A percentile compares a stretch with the other conserved stretches of the same genome.
phyloP scores from a whole-genome alignment of 2,888 invertebrate genomes.

The Andrena camellia region DNA sequence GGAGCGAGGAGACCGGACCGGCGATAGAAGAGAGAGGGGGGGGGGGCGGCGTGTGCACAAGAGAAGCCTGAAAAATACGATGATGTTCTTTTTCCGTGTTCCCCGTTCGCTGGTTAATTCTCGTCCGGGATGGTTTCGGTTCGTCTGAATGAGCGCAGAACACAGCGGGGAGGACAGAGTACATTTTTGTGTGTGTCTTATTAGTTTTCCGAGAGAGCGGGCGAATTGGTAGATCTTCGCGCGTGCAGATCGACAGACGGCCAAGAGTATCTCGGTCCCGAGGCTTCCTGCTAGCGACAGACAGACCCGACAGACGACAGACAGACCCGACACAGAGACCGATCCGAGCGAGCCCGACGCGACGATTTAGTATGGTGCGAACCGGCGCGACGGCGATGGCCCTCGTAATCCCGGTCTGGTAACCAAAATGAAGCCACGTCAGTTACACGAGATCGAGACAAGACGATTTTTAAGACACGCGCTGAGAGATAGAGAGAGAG shows the following conservation, averaged over 20 bases:
- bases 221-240: slow-evolving; percentile 79
- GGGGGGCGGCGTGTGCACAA: slow-evolving; percentile 14
- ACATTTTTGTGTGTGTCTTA: slow-evolving; percentile 46
- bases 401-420: slow-evolving; percentile 92
- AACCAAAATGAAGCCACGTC: slow-evolving; percentile 81
- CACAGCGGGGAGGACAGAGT: slow-evolving; percentile 49
- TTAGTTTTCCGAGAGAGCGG: slow-evolving; percentile 61
- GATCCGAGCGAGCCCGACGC: slow-evolving; percentile 82
- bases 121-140: slow-evolving; percentile 13
- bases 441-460: slow-evolving; percentile 73
- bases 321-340: slow-evolving; percentile 78
- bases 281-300: slow-evolving; percentile 84
- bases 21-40: slow-evolving; percentile 6
- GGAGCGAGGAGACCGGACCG: slow-evolving; percentile 19
- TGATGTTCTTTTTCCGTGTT: slow-evolving; percentile 5
- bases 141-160: slow-evolving; percentile 52
- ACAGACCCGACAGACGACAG: slow-evolving; percentile 73
- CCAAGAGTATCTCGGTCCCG: slow-evolving; percentile 83
- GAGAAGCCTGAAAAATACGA: slow-evolving; percentile 32
- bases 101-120: slow-evolving; percentile 30
- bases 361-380: slow-evolving; percentile 92
- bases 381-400: slow-evolving; percentile 93
- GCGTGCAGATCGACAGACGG: slow-evolving; percentile 80
- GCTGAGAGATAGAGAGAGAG: slow-evolving; percentile 28
- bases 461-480: slow-evolving; percentile 63